phyloP scores from a whole-genome alignment of 2,888 invertebrate genomes.

The Archaeoteleia sp. region DNA sequence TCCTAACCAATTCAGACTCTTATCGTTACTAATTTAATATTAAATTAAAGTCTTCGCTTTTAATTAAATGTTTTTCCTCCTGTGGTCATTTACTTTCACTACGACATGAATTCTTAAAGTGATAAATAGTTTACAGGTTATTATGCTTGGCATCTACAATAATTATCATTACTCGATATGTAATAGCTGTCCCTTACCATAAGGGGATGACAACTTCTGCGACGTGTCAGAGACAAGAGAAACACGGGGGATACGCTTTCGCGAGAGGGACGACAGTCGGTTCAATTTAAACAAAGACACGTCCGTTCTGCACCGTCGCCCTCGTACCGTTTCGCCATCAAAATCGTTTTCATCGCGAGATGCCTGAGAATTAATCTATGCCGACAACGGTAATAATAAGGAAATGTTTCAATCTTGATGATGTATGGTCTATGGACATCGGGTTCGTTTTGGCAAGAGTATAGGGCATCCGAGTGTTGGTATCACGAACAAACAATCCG shows the following conservation, averaged over 20 bases:
- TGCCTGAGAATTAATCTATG: slow-evolving; percentile 73
- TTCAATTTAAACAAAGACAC: slow-evolving; percentile 67
- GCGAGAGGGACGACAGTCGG: slow-evolving; percentile 58
- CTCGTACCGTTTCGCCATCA: slow-evolving; percentile 62
- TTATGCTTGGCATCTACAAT: background rate
- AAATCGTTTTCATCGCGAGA: slow-evolving; percentile 53
- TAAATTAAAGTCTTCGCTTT: background rate
- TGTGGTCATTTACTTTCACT: no score
- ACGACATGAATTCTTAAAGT: no score
- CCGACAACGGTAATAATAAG: slow-evolving; percentile 74
- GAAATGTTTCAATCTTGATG: slow-evolving; percentile 74
- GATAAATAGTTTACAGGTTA: background rate
- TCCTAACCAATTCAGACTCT: no score
- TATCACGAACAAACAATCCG: slow-evolving; percentile 47
- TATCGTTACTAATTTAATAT: no score
- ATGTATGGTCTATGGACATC: slow-evolving; percentile 65
- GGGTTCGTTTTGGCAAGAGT: slow-evolving; percentile 44
- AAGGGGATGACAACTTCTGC: slow-evolving; percentile 37
- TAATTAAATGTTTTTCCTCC: no score
- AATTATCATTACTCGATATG: slow-evolving; percentile 36
- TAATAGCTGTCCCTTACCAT: slow-evolving; percentile 30
- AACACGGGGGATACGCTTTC: slow-evolving; percentile 50
- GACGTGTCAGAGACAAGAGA: slow-evolving; percentile 47
- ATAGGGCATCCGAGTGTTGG: slow-evolving; percentile 39
- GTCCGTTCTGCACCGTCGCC: slow-evolving; percentile 57